These are phyloP conservation scores for Petrolisthes cinctipes DNA, from an alignment of 2,888 invertebrate species.

Conservation along the genomic window DNA sequence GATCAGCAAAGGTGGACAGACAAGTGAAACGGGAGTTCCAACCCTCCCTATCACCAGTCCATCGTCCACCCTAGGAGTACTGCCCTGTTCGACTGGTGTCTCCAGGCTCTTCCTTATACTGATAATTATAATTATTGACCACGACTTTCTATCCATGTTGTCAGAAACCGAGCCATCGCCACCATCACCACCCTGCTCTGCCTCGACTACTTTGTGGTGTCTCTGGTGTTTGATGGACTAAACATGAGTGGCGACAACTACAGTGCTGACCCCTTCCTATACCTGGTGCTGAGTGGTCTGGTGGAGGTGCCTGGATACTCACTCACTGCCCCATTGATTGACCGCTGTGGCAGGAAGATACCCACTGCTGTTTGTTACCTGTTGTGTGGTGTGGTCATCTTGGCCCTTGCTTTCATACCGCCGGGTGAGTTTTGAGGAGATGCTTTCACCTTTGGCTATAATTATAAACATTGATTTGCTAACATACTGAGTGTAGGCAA, in stretches of 20 bases:
- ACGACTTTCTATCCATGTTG: too few relatives aligned
- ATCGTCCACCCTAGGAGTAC: too few relatives aligned
- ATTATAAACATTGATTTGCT: neutral
- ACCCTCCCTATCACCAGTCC: too few relatives aligned
- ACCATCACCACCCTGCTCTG: slow-evolving; percentile 41
- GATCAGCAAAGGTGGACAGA: too few relatives aligned
- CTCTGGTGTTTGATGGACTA: slow-evolving; percentile 51
- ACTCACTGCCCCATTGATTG: slow-evolving; percentile 46
- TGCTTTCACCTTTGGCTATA: neutral
- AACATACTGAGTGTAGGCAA: neutral
- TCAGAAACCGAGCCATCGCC: slow-evolving; percentile 25
- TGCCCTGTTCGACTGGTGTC: too few relatives aligned
- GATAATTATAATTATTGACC: too few relatives aligned
- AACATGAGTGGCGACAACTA: slow-evolving; percentile 39
- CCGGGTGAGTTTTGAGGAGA: slow-evolving; percentile 26
- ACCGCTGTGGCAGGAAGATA: slow-evolving; percentile 48
- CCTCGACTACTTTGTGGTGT: slow-evolving; percentile 33
- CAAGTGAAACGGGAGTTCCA: too few relatives aligned
- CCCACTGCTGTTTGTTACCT: slow-evolving; percentile 42
- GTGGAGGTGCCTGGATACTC: slow-evolving; percentile 35
- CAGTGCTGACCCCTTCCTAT: slow-evolving; percentile 50
- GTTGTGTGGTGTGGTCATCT: slow-evolving; percentile 47
- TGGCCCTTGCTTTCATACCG: slow-evolving; percentile 48
- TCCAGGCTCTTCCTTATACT: too few relatives aligned
- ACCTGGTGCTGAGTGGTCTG: slow-evolving; percentile 49